A percentile compares a stretch with the other conserved stretches of the same genome.
Conservation (phyloP, 2,888 invertebrate species). For the Ectemnius cavifrons region DNA sequence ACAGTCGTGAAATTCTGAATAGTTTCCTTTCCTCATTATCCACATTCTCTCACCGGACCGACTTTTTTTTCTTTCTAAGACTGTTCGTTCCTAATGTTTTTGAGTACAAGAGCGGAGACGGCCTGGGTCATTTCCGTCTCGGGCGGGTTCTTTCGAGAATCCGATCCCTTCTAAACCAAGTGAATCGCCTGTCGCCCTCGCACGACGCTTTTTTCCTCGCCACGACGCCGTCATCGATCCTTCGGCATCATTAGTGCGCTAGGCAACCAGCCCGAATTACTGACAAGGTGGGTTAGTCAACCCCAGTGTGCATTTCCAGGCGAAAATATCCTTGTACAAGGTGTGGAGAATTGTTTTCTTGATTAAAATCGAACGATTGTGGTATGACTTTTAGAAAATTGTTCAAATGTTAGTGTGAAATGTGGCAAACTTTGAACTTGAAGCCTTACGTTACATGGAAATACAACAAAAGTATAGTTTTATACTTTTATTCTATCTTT, state of each 20-base stretch:
- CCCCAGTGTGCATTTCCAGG: slow-evolving; percentile 9
- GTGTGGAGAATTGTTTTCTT: too few species aligned
- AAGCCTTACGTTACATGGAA: too few species aligned
- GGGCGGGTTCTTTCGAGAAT: slow-evolving; percentile 14
- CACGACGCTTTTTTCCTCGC: slow-evolving; percentile 12
- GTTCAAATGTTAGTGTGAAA: too few species aligned
- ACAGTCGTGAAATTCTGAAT: too few species aligned
- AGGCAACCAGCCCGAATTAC: slow-evolving; percentile 23
- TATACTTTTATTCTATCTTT: too few species aligned
- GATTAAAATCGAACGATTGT: too few species aligned
- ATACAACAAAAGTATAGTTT: too few species aligned
- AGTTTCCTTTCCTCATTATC: slow-evolving; percentile 25
- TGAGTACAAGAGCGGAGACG: background rate
- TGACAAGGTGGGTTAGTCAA: slow-evolving; percentile 1
- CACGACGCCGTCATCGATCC: slow-evolving; percentile 31
- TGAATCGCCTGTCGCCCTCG: slow-evolving; percentile 32
- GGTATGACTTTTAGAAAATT: too few species aligned
- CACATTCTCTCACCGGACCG: too few species aligned
- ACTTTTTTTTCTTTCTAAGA: slow-evolving; percentile 5
- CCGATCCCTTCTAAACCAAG: slow-evolving; percentile 34
- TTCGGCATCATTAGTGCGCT: slow-evolving; percentile 35
- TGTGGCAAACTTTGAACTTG: too few species aligned
- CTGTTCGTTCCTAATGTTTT: background rate
- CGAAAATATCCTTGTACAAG: too few species aligned
- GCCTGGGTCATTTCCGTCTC: slow-evolving; percentile 17